Base-by-base conservation (phyloP, 1,140 invertebrate genomes). In the Riptortus pedestris region DNA sequence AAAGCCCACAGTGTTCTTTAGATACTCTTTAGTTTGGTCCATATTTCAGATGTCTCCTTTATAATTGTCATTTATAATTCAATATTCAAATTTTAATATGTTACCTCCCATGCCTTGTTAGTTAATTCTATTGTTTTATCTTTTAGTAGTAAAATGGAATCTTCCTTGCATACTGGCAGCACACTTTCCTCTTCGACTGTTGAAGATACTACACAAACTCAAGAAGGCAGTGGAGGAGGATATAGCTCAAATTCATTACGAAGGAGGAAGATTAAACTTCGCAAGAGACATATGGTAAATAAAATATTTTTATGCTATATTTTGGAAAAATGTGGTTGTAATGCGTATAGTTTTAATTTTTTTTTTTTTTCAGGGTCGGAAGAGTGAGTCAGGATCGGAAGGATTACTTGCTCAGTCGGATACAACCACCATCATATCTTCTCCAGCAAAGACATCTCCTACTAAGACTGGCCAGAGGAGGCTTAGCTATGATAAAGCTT, bases 191-290 rank as follows among this genome's bases (percentile, higher is more conserved):
- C 80, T 38, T 83, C 82, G n/a, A 82, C 81, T 52, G 79, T 83
- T 69, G 81, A 82, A 66, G 81, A 82, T 68, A 77, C 77, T 31
- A 77, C 74, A 18, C 74, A 69, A 60, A 67, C 69, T 2, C 68
- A 75, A 76, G 71, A 78, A 75, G 28, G 78, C 77, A 38, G 77
- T 78, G 69, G 75, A 76, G 57, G 78, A 78, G 65, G 74, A 72
- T 69, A 73, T 76, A 69, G 74, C 72, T 66, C 79, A 72, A 79
- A 77, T 66, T 79, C 78, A 11, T 74, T 85, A 48, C 78, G 85
- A 9, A 78, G 86, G 31, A 84, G 84, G 68, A 82, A 86, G 65
- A 78, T 85, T 59, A 83, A 83, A 69, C 75, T 85, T 61, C 81
- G 86, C 68, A 81, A 79, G 72, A 80, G 81, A 71, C 76, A 73